These are phyloP conservation scores for Pogoniulus pusillus DNA, from an alignment of 2,797 vertebrate genomes.

Conservation along the genomic window DNA sequence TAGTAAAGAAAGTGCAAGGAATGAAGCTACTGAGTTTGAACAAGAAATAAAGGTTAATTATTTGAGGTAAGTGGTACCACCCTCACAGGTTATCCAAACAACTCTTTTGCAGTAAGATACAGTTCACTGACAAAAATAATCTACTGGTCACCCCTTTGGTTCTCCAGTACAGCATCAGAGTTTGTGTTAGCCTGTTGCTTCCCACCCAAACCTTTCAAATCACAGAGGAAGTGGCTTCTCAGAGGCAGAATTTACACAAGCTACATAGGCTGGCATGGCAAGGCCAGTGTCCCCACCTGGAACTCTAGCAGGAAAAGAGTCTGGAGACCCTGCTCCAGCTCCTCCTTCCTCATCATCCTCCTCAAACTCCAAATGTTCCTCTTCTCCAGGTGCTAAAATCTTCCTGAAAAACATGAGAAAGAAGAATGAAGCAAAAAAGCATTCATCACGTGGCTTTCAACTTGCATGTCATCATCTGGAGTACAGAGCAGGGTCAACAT, in stretches of 20 bases:
- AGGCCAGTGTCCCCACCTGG: constrained; percentile 80
- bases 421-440: not conserved
- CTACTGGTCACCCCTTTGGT: not conserved
- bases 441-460: not conserved
- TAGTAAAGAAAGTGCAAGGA: not conserved
- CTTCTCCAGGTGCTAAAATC: constrained; percentile 96
- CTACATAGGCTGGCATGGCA: not conserved
- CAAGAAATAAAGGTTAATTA: not conserved
- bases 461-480: not conserved
- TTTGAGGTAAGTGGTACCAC: not conserved
- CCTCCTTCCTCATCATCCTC: constrained; percentile 90
- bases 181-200: not conserved
- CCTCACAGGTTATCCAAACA: not conserved
- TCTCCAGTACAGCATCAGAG: not conserved
- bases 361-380: constrained; percentile 95
- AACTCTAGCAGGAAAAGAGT: constrained; percentile 85
- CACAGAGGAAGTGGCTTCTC: not conserved
- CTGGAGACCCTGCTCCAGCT: constrained; percentile 85
- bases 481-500: not conserved
- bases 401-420: constrained; percentile 77
- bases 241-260: not conserved
- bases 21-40: not conserved
- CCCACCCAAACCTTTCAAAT: not conserved
- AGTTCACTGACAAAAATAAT: not conserved
- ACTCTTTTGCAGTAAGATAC: not conserved